Evolutionary conservation across 2,113 vertebrate species (phyloP).

Genomic region (Phyllostomus hastatus): DNA sequence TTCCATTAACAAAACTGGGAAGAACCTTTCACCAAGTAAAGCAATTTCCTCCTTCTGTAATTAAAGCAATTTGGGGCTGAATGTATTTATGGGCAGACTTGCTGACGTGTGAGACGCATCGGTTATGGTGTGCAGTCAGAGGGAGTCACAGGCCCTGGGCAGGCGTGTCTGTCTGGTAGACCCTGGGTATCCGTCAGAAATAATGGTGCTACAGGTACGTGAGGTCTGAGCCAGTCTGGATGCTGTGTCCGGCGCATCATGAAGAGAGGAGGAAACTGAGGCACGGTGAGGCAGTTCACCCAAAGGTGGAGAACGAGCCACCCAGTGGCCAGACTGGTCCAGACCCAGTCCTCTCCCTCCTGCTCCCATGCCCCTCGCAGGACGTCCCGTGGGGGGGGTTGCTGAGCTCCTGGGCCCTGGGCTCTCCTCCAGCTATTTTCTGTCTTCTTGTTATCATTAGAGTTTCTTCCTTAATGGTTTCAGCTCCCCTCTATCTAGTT

Average conservation of each 20-base stretch:
- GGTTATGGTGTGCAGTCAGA: neutral
- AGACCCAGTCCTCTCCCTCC: rapidly evolving
- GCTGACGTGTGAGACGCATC: slow-evolving; percentile 69
- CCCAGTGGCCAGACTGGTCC: neutral
- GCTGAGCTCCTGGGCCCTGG: neutral
- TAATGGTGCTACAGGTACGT: rapidly evolving
- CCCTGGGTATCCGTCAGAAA: neutral
- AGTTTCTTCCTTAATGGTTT: neutral
- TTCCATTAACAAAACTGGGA: slow-evolving; percentile 59
- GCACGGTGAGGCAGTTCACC: neutral
- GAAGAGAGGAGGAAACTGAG: slow-evolving; percentile 18
- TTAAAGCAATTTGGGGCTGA: slow-evolving; percentile 74
- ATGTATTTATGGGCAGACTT: slow-evolving; percentile 75
- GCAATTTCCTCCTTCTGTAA: slow-evolving; percentile 72
- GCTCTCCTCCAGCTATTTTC: neutral
- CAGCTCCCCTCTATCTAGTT: neutral
- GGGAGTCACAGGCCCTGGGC: neutral
- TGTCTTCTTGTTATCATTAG: neutral
- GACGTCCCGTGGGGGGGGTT: neutral
- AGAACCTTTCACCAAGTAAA: slow-evolving; percentile 69
- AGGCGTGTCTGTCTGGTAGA: neutral
- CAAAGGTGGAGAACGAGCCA: neutral
- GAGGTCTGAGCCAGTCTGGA: neutral
- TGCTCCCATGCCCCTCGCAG: rapidly evolving
- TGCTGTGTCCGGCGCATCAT: neutral